These are phyloP conservation scores for Laupala kohalensis DNA, from an alignment of 1,140 invertebrate genomes.

Conservation along the genomic window DNA sequence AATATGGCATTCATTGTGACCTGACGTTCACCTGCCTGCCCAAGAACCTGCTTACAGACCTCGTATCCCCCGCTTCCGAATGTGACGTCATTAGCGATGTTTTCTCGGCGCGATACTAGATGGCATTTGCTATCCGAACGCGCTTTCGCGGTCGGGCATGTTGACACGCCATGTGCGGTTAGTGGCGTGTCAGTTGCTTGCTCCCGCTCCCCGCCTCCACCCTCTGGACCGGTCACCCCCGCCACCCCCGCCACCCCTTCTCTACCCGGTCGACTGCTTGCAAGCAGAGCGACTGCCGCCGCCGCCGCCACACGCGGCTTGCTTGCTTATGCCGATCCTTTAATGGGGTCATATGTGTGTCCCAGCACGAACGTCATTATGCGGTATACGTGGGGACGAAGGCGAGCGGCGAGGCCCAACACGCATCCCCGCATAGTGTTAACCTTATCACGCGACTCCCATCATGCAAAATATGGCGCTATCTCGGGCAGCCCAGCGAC, in stretches of 20 bases:
- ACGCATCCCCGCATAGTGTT: background rate
- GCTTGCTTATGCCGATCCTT: background rate
- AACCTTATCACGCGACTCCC: background rate
- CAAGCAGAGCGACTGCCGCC: background rate
- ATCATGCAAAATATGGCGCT: background rate
- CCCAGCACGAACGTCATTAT: slow-evolving; percentile 7
- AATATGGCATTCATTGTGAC: no score
- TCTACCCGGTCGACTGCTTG: no score
- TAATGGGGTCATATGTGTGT: slow-evolving; percentile 8
- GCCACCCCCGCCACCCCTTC: no score
- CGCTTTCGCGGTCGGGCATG: background rate
- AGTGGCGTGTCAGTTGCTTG: background rate
- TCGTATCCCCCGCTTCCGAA: no score
- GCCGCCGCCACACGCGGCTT: background rate
- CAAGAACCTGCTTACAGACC: no score
- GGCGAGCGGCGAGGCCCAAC: background rate
- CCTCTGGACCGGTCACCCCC: background rate
- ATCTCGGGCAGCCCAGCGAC: background rate
- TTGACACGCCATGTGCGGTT: background rate
- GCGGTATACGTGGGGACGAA: background rate
- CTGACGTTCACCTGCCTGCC: no score
- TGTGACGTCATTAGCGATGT: background rate
- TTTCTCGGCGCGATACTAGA: background rate
- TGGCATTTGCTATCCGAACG: background rate
- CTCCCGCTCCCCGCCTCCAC: background rate